phyloP scores from a whole-genome alignment of 2,888 invertebrate genomes.

The Pheosia tremula region DNA sequence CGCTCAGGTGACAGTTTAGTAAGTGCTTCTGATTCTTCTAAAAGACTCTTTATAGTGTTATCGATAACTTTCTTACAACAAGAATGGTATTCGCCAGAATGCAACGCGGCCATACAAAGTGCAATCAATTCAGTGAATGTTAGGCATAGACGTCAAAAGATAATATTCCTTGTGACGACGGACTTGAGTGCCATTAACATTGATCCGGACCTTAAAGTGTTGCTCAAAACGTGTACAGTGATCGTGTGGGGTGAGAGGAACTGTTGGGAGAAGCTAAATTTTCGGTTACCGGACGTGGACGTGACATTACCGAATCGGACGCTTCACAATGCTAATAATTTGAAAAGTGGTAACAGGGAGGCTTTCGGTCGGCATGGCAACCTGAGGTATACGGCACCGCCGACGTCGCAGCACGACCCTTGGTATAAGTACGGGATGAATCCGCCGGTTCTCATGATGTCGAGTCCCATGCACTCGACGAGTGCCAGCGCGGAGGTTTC shows the following conservation, averaged over 20 bases:
- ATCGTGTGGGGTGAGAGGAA: conserved; percentile 92
- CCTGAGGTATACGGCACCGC: conserved; percentile 80
- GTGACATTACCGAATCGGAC: conserved; percentile 84
- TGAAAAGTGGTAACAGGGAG: conserved; percentile 77
- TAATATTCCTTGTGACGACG: conserved; percentile 82
- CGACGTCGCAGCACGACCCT: conserved; percentile 80
- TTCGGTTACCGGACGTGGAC: conserved; percentile 92
- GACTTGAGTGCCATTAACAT: conserved; percentile 86
- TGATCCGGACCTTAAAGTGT: conserved; percentile 90
- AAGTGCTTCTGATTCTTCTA: conserved; percentile 85
- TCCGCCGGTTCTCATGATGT: conserved; percentile 82
- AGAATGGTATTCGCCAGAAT: conserved; percentile 93
- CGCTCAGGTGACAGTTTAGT: conserved; percentile 82
- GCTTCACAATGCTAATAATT: conserved; percentile 79
- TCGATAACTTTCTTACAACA: conserved; percentile 92
- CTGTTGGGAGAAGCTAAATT: conserved; percentile 95
- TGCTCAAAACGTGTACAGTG: conserved; percentile 89
- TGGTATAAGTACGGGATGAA: conserved; percentile 83
- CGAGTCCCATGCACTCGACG: conserved; percentile 86
- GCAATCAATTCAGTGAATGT: conserved; percentile 87
- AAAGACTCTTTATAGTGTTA: conserved; percentile 91
- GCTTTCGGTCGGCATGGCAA: conserved; percentile 80
- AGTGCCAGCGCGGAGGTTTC: conserved; percentile 86
- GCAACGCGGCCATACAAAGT: conserved; percentile 91
- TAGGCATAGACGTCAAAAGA: conserved; percentile 85